Conservation (phyloP, 2,888 invertebrate species). For the Xanthia togata region DNA sequence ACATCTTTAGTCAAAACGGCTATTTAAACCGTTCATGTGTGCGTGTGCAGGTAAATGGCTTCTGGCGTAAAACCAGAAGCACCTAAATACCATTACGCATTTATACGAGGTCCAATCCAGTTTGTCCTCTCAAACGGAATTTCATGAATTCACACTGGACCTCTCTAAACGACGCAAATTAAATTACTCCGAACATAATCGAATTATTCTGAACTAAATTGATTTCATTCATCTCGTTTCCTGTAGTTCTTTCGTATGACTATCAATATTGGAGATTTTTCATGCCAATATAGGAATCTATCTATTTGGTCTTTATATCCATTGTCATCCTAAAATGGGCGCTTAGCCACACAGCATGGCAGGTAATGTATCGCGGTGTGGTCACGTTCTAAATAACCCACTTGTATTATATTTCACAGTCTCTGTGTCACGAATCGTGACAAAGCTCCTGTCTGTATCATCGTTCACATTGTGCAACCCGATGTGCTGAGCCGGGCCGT, state of each 20-base stretch:
- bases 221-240: conserved; percentile 35
- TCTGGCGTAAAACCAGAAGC: conserved; percentile 66
- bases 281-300: conserved; percentile 11
- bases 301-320: conserved; percentile 48
- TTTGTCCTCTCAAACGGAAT: conserved; percentile 51
- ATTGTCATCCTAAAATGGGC: conserved; percentile 71
- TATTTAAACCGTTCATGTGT: conserved; percentile 43
- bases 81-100: conserved; percentile 62
- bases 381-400: conserved; percentile 87
- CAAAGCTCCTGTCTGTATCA: conserved; percentile 80
- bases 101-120: conserved; percentile 54
- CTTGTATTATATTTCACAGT: conserved; percentile 83
- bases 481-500: conserved; percentile 76
- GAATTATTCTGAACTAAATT: conserved; percentile 47
- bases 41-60: conserved; percentile 45
- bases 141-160: conserved; percentile 45
- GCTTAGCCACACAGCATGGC: conserved; percentile 71
- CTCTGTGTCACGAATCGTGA: conserved; percentile 82
- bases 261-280: conserved; percentile 35
- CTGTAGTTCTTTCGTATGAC: conserved; percentile 21
- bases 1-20: conserved; percentile 22
- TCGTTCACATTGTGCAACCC: conserved; percentile 81
- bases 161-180: conserved; percentile 42
- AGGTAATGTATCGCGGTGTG: conserved; percentile 78
- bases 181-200: conserved; percentile 50